Base-by-base conservation (phyloP, 2,888 invertebrate species). In the Cephus nigrinus region DNA sequence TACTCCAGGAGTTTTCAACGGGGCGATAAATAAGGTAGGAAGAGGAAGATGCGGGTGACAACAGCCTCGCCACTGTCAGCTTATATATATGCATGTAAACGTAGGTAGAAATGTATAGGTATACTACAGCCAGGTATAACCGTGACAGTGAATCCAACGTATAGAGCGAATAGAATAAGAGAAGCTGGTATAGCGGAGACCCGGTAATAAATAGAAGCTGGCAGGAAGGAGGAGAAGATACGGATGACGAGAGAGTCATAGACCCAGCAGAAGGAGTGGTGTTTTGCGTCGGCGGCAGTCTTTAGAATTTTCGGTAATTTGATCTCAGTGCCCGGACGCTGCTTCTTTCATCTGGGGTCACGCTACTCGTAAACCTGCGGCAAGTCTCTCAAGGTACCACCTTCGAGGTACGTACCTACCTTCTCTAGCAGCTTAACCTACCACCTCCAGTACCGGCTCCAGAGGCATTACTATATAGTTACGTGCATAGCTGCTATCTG, bases 281-380 rank as follows among this genome's bases (percentile, higher is more conserved):
- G 55, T 55, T 55, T 55, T 74, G 81, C 78, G 81, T 81, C 80
- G 82, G 84, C 82, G 80, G 82, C 82, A 74, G 78, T 82, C 83
- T 83, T 82, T 82, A 82, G 82, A 84, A 82, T 82, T 82, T 80
- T 84, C 80, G 82, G 84, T 83, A 86, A 85, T 84, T 84, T 84
- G 84, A 85, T 84, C 80, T 82, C 77, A 68, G 81, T 79, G 80
- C 78, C 79, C 79, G 80, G 80, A 55, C 55, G 55, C 55, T 23
- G 55, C 55, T 55, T 23, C 23, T 75, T 75, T 75, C 78, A 82
- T 82, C 81, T 81, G 81, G 80, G 82, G 83, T 82, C 84, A 83
- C 79, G 82, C 83, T 83, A 83, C 84, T 84, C 83, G 83, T 84
- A 84, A 84, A 84, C 82, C 81, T 80, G 79, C 82, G 79, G 79